Conservation (phyloP, 2,797 vertebrate genomes). For the Neostethus bicornis region DNA sequence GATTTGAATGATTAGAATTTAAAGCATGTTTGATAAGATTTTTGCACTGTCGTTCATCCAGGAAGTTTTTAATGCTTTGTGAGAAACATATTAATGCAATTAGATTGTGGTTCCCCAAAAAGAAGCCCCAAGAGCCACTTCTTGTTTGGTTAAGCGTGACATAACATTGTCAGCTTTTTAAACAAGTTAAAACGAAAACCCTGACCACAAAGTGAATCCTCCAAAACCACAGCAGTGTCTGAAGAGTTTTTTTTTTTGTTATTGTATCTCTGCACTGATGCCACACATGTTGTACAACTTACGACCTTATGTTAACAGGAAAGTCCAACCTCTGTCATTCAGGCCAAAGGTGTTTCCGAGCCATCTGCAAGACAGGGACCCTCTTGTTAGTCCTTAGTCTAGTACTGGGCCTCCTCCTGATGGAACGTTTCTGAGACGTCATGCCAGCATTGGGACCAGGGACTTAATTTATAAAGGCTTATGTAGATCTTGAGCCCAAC, state of each 20-base stretch:
- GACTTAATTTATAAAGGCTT: too few relatives aligned
- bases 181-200: conserved; percentile 32
- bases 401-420: too few relatives aligned
- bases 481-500: too few relatives aligned
- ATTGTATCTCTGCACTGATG: conserved; percentile 26
- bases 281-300: conserved; percentile 8
- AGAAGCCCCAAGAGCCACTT: conserved; percentile 31
- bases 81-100: conserved; percentile 26
- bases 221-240: conserved; percentile 18
- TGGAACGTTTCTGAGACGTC: too few relatives aligned
- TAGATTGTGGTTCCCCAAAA: conserved; percentile 30
- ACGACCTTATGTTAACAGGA: too few relatives aligned
- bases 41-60: not conserved
- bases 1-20: not conserved
- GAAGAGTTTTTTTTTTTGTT: conserved; percentile 25
- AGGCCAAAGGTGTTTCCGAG: too few relatives aligned
- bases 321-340: too few relatives aligned
- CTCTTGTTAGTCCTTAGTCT: too few relatives aligned
- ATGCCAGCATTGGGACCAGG: too few relatives aligned
- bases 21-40: not conserved
- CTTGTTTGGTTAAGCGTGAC: conserved; percentile 38
- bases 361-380: not conserved
- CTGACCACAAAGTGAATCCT: conserved; percentile 44
- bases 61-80: conserved; percentile 3
- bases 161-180: conserved; percentile 24